Conservation (phyloP, 2,797 vertebrate genomes). For the Lates japonicus region DNA sequence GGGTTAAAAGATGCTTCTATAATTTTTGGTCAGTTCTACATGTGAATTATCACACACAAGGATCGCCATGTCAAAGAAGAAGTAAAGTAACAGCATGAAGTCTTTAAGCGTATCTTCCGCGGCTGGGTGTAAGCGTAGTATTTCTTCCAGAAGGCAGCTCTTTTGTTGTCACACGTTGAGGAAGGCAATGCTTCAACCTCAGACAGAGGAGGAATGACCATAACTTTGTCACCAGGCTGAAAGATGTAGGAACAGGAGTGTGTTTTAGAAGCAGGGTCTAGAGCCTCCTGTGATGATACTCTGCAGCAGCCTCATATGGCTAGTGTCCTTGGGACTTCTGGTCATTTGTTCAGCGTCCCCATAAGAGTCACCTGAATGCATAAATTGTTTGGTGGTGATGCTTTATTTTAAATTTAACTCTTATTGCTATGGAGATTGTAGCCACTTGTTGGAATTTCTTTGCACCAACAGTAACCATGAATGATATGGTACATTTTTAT, state of each 20-base stretch:
- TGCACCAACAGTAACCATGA: not conserved
- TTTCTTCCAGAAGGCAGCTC: constrained; percentile 94
- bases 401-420: not conserved
- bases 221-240: constrained; percentile 90
- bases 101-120: constrained; percentile 34
- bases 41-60: not conserved
- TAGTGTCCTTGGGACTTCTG: not conserved
- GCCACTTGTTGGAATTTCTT: not conserved
- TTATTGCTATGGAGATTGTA: not conserved
- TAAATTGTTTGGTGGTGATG: not conserved
- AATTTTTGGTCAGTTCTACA: constrained; percentile 2
- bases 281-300: not conserved
- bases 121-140: constrained; percentile 94
- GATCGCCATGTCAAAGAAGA: not conserved
- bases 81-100: not conserved
- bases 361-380: not conserved
- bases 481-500: not conserved
- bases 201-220: constrained; percentile 93
- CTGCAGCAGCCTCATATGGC: not conserved
- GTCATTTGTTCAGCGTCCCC: not conserved
- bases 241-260: not conserved
- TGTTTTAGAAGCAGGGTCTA: not conserved
- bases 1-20: not conserved
- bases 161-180: constrained; percentile 91
- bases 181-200: constrained; percentile 92